Evolutionary conservation across 2,797 vertebrate species (phyloP).

Genomic region (Chelmon rostratus): DNA sequence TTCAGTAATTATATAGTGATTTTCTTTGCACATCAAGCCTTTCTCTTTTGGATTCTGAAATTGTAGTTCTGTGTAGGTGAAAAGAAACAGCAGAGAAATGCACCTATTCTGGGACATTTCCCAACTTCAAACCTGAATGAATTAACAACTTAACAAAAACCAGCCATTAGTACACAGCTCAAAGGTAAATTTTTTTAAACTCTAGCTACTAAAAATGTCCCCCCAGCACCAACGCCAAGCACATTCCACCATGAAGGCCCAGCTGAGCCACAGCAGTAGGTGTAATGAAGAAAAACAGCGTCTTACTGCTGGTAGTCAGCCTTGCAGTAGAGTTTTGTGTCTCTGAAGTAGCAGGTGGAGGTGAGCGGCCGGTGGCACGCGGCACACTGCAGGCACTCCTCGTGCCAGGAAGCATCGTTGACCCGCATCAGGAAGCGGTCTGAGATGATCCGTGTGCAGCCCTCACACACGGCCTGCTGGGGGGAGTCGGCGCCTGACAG

Average conservation of each 20-base stretch:
- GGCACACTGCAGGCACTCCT: conserved; percentile 93
- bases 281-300: background rate
- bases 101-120: background rate
- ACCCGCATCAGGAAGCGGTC: conserved; percentile 95
- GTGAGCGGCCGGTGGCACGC: conserved; percentile 93
- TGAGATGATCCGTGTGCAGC: conserved; percentile 92
- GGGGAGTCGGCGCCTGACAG: conserved; percentile 32
- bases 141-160: no score
- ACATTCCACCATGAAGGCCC: background rate
- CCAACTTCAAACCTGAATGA: background rate
- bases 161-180: no score
- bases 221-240: background rate
- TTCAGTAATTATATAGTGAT: no score
- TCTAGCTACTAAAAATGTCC: background rate
- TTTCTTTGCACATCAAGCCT: background rate
- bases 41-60: background rate
- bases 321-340: conserved; percentile 93
- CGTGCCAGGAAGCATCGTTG: conserved; percentile 94
- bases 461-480: conserved; percentile 76
- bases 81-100: no score
- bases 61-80: background rate
- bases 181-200: background rate
- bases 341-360: conserved; percentile 93
- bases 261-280: background rate
- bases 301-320: conserved; percentile 96